These are phyloP conservation scores for Onychomys torridus DNA, from an alignment of 2,797 vertebrate genomes.

Conservation along the genomic window DNA sequence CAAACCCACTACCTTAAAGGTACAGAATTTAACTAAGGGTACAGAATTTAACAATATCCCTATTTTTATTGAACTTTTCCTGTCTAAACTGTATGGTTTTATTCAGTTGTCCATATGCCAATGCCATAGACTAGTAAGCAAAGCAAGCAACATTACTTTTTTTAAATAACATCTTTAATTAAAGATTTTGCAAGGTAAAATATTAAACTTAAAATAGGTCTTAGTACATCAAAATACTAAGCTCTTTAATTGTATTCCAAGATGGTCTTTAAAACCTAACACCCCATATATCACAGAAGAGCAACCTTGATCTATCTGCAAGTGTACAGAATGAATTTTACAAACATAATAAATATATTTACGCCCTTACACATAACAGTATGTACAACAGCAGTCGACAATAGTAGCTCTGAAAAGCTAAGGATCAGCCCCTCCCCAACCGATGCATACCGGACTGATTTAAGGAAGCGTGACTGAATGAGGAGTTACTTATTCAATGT, in stretches of 20 bases:
- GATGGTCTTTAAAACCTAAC: conserved; percentile 91
- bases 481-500: conserved; percentile 82
- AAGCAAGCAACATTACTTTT: conserved; percentile 80
- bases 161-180: conserved; percentile 94
- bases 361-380: conserved; percentile 91
- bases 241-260: conserved; percentile 92
- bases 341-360: conserved; percentile 94
- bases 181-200: conserved; percentile 94
- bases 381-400: conserved; percentile 93
- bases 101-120: conserved; percentile 54
- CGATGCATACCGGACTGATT: conserved; percentile 83
- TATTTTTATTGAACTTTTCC: conserved; percentile 56
- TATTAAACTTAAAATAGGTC: conserved; percentile 94
- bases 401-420: conserved; percentile 90
- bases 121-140: conserved; percentile 74
- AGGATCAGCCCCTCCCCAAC: conserved; percentile 85
- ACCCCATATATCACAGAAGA: conserved; percentile 91
- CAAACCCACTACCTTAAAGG: conserved; percentile 41
- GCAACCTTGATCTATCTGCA: conserved; percentile 91
- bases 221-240: conserved; percentile 94
- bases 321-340: conserved; percentile 93
- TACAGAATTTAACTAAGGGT: conserved; percentile 30
- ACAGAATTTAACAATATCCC: conserved; percentile 52
- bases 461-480: conserved; percentile 82
- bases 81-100: conserved; percentile 69